Conservation (phyloP, 2,797 vertebrate species). For the Morus bassanus region DNA sequence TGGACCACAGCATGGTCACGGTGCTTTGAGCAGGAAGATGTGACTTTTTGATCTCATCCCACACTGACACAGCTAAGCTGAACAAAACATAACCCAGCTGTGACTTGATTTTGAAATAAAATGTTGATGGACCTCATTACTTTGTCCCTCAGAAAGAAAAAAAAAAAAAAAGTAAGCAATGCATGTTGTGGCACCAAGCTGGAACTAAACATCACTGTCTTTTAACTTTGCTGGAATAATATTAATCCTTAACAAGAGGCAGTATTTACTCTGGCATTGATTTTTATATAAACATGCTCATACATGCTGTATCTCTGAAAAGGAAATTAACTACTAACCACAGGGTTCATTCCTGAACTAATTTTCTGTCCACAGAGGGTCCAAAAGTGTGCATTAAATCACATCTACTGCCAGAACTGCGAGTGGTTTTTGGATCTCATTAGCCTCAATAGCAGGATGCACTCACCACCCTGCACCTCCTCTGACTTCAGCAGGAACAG, state of each 20-base stretch:
- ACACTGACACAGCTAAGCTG: not conserved
- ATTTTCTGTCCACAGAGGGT: not conserved
- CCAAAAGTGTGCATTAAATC: not conserved
- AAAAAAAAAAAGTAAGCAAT: not conserved
- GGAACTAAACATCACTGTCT: constrained; percentile 27
- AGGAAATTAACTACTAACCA: constrained; percentile 14
- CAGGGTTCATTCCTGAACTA: constrained; percentile 4
- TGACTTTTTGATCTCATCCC: not conserved
- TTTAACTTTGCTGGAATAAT: constrained; percentile 39
- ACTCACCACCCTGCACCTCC: not conserved
- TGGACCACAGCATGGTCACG: not conserved
- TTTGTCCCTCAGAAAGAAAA: not conserved
- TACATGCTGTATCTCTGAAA: not conserved
- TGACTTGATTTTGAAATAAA: constrained; percentile 2
- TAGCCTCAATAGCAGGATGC: not conserved
- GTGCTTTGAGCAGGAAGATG: not conserved
- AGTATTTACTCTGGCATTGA: constrained; percentile 54
- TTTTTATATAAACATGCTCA: constrained; percentile 30
- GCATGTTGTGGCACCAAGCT: not conserved
- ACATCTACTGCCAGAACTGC: not conserved
- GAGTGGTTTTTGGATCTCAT: not conserved
- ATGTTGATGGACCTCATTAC: not conserved
- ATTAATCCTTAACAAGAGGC: constrained; percentile 28
- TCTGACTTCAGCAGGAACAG: not conserved
- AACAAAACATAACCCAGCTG: not conserved